phyloP scores from a whole-genome alignment of 53 echinoderm and acorn worm species.

The Crossaster papposus region DNA sequence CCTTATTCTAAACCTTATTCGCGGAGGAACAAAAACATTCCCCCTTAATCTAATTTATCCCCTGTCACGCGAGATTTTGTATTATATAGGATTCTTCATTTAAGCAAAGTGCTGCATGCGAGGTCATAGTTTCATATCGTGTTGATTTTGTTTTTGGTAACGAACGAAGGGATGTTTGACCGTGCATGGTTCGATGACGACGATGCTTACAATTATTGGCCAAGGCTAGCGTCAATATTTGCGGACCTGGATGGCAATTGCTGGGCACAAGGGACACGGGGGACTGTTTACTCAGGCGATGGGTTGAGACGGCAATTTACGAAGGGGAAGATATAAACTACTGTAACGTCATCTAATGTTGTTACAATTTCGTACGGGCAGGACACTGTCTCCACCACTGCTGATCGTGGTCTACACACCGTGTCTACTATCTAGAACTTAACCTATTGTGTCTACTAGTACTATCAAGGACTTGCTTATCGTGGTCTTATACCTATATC shows the following conservation, averaged over 20 bases:
- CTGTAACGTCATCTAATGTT: neutral
- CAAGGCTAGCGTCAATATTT: slow-evolving; percentile 35
- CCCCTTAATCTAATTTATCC: neutral
- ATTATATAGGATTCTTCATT: too few relatives aligned
- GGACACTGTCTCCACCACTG: neutral
- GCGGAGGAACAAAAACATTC: neutral
- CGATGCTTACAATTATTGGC: neutral
- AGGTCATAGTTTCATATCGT: neutral
- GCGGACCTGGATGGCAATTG: neutral
- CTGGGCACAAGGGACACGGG: neutral
- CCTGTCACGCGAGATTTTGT: neutral
- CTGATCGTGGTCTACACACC: too few relatives aligned
- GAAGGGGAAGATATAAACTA: neutral
- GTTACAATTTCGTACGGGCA: neutral
- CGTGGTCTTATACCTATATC: too few relatives aligned
- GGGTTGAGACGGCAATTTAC: neutral
- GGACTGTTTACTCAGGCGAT: slow-evolving; percentile 27
- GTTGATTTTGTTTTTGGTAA: neutral
- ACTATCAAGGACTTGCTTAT: too few relatives aligned
- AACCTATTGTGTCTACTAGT: too few relatives aligned
- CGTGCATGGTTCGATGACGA: neutral
- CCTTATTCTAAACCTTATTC: neutral
- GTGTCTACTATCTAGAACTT: too few relatives aligned
- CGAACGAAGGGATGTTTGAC: neutral
- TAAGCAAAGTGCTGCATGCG: too few relatives aligned